Conservation (phyloP, 2,888 invertebrate genomes). For the Hypolimnas misippus region DNA sequence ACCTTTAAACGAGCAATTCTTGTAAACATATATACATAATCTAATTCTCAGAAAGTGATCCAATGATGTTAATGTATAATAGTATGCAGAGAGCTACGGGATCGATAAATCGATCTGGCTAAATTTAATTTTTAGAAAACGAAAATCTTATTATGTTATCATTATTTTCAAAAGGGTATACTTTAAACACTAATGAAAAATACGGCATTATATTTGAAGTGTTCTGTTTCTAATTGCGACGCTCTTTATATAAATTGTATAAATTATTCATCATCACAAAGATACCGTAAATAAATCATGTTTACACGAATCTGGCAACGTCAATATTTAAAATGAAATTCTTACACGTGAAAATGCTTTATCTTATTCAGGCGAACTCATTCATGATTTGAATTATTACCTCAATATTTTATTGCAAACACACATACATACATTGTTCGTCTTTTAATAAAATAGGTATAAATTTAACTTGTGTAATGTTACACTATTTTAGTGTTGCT, state of each 20-base stretch:
- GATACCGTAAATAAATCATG: constrained; percentile 2
- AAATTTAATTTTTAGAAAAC: too few species aligned
- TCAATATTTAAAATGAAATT: constrained; percentile 6
- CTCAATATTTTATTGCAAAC: neutral
- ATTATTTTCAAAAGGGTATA: too few species aligned
- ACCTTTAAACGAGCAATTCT: too few species aligned
- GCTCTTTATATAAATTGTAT: neutral
- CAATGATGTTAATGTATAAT: too few species aligned
- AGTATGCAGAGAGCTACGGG: too few species aligned
- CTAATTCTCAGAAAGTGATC: too few species aligned
- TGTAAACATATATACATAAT: too few species aligned
- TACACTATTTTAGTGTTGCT: neutral
- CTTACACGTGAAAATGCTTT: constrained; percentile 3
- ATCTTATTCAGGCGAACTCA: constrained; percentile 5
- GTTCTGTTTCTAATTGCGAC: neutral
- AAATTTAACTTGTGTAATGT: too few species aligned
- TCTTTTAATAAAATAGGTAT: neutral
- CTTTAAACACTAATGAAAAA: too few species aligned
- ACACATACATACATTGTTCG: neutral
- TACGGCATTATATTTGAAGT: neutral
- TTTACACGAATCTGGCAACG: neutral
- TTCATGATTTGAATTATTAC: neutral
- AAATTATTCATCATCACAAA: neutral
- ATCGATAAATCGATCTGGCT: too few species aligned
- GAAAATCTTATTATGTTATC: too few species aligned